Evolutionary conservation across 2,888 invertebrate genomes (phyloP), one percentile per base, ranked within the genome.

Genomic region (Lutraria lutraria): DNA sequence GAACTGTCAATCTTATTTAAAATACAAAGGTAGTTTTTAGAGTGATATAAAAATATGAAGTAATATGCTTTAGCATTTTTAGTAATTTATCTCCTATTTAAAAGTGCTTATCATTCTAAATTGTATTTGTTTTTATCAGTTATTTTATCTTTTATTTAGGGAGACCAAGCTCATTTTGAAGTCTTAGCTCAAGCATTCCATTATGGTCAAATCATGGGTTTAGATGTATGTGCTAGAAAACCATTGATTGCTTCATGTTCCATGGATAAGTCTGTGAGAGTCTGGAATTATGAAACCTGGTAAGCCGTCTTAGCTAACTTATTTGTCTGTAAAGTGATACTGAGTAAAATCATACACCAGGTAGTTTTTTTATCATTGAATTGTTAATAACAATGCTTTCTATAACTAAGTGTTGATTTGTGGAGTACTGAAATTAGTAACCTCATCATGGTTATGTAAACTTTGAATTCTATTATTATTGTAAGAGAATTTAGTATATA

Each of bases 221-320:
- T 99, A 60, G 98, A 98, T 2, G 97, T 98, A 93, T 99, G 99
- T 95, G 97, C 98, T 0, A 98, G 99, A 98, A 99, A 99, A 96
- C 98, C 99, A 19, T 98, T 99, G 87, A 98, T 99, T 91, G 98
- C 99, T 97, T 99, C 99, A 0, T 97, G 97, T 86, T 98, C 98
- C 80, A 97, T 97, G 82, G 99, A 99, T 96, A 98, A 98, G 93
- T 98, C 98, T 63, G 97, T 99, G 83, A 97, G 98, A 85, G 97
- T 99, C 81, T 99, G 99, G 99, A 98, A 99, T 96, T 99, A 98
- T 96, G 98, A 98, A 97, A 98, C 98, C 0, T 98, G 98, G 96
- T 98, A 91, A 89, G 93, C 29, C 13, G 0, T 81, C 29, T 56
- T 16, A 56, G 56, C 12, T 19, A 8, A 8, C 13, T 56, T 56